Evolutionary conservation across 2,888 invertebrate species (phyloP), one percentile per base, ranked within the genome.

Genomic region (Tetragnatha montana): DNA sequence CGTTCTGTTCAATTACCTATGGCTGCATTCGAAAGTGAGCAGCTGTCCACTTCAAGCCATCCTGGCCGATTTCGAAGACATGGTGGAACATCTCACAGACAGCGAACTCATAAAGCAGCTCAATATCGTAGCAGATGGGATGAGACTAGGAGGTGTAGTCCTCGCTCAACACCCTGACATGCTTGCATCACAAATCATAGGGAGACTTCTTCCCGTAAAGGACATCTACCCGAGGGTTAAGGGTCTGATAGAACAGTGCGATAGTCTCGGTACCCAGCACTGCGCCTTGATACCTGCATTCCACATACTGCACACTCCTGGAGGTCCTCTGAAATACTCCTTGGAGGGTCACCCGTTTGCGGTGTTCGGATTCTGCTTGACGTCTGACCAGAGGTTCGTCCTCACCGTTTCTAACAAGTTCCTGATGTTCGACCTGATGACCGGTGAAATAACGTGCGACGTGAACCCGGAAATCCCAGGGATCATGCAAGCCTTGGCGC

Each of bases 321-420:
- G 99, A 75, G 99, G 99, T 1, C 99, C 99, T 0, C 94, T 99
- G 7, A 99, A 99, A 96, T 99, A 98, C 93, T 99, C 99, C 0
- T 94, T 99, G 75, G 99, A 99, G 94, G 99, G 99, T 0, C 99
- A 99, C 94, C 98, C 98, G 93, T 99, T 99, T 93, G 99, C 99
- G 0, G 98, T 98, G 0, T 98, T 98, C 93, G 97, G 96, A 0
- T 97, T 98, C 93, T 96, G 96, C 14, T 93, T 98, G 49, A 98
- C 98, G 8, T 96, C 97, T 0, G 98, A 98, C 94, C 96, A 96
- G 92, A 96, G 98, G 49, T 98, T 98, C 93, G 96, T 99, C 91
- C 97, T 99, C 0, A 98, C 98, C 2, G 98, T 98, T 92, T 99
- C 99, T 3, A 99, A 98, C 93, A 95, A 97, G 92, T 98, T 99